Base-by-base conservation (phyloP, 2,797 vertebrate genomes). In the Molossus molossus region DNA sequence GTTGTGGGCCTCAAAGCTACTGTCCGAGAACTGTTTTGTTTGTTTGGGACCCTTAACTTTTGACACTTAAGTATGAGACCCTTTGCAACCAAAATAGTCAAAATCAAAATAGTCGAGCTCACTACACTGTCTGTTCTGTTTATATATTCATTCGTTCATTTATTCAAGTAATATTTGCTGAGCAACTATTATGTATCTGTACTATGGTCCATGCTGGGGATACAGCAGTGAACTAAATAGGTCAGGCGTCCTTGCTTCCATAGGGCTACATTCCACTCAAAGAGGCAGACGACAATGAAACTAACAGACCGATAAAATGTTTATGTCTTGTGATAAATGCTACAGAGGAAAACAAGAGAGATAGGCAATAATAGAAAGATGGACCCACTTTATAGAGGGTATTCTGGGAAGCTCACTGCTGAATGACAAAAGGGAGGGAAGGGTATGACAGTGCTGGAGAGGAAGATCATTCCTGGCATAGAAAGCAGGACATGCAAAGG, bases 81-180 rank as follows among this genome's bases (percentile, higher is more conserved):
- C 89, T 91, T 84, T 64, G n/a, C 65, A 75, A 69, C 17, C 5
- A 2, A 85, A 93, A 88, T 55, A 72, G 27, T 81, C 70, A 27
- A 82, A 83, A 50, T 60, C 37, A 64, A 87, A 88, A 79, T 25
- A 91, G 37, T 73, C 58, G 60, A 72, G 40, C 72, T 73, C 11
- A 20, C 13, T 40, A 55, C 60, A n/a, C 2, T 55, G 27, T 27
- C 62, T 87, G 3, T 23, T 58, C 70, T 70, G 13, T 70, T 87
- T 90, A 57, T 18, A 69, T 9, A 15, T 53, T 62, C 40, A 62
- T 62, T 62, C 25, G 6, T 53, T 75, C 27, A 80, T 25, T 73
- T 70, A 79, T 29, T 33, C 58, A 40, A 29, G 2, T 40, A 60
- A 67, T 67, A 40, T 62, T 87, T 95, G 27, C 40, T 90, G 40